A percentile compares a stretch with the other conserved stretches of the same genome.
Conservation (phyloP, 2,113 vertebrate genomes). For the Cisticola juncidis region DNA sequence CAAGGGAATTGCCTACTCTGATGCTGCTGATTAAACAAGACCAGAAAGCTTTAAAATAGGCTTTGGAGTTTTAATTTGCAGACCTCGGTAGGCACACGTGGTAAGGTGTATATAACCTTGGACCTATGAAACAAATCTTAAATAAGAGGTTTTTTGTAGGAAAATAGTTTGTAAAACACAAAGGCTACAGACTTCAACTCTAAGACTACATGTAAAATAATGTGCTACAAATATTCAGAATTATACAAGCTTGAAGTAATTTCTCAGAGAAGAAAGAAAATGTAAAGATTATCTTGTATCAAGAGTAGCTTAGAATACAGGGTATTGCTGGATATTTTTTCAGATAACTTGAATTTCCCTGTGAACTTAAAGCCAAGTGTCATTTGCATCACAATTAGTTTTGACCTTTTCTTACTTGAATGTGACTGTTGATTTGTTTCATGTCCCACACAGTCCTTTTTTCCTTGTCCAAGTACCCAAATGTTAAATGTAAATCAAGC, state of each 20-base stretch:
- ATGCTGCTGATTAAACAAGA: constrained; percentile 54
- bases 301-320: neutral
- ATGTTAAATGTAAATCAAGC: neutral
- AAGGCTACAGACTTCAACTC: neutral
- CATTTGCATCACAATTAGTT: neutral
- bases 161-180: neutral
- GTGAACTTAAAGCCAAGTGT: neutral
- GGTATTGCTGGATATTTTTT: neutral
- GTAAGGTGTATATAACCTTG: neutral
- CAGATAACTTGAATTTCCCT: neutral
- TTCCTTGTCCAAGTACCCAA: neutral
- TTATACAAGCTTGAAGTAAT: neutral
- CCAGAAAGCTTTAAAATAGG: neutral
- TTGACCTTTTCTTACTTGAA: neutral
- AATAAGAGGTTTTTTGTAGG: neutral
- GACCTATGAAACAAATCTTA: neutral
- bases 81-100: neutral
- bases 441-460: neutral
- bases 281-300: neutral
- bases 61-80: constrained; percentile 42
- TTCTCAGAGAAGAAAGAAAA: neutral
- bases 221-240: neutral
- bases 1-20: neutral
- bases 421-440: neutral
- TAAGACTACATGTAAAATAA: neutral